Base-by-base conservation (phyloP, 2,888 invertebrate species). In the Drosophila paranaensis region DNA sequence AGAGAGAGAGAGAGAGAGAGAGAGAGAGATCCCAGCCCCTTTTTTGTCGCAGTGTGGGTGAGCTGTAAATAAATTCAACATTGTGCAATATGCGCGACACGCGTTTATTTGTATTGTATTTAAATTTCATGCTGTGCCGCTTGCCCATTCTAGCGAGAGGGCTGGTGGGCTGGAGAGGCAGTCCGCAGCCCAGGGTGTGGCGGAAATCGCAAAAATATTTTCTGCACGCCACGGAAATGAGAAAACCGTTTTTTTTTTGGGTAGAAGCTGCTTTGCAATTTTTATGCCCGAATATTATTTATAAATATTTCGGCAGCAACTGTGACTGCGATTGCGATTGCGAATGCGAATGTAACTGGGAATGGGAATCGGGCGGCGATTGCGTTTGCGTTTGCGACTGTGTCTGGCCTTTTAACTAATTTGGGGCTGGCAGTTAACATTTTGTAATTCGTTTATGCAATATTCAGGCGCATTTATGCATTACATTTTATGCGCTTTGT, bases 131-230 rank as follows among this genome's bases (percentile, higher is more conserved):
- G 86, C 82, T 82, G 82, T 70, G 76, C 67, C 67, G 80, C 53
- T 48, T 65, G 30, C 39, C 69, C 63, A 39, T 48, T 54, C 50
- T 14, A 11, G 20, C 4, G 42, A 8, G 13, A 42, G 27, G 46
- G 57, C 27, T 20, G 20, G 20, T 20, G 20, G 20, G 20, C 20
- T 3, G 42, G 16, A 2, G 50, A 30, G n/a, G 37, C 10, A 9
- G 35, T 27, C 8, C 50, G 6, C 33, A 33, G 48, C 46, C 11
- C 46, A 37, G 60, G 42, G 68, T 62, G 56, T 56, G 65, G 66
- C 82, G 90, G 90, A 90, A 89, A 88, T 90, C 88, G 85, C 89
- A 89, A 90, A 90, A 84, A 91, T 87, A 91, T 90, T 90, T 88
- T 77, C 54, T 74, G 61, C 73, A 74, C 70, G 66, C 74, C 69